Evolutionary conservation across 1,140 invertebrate species (phyloP), one percentile per base, ranked within the genome.

Genomic region (Araneus ventricosus): DNA sequence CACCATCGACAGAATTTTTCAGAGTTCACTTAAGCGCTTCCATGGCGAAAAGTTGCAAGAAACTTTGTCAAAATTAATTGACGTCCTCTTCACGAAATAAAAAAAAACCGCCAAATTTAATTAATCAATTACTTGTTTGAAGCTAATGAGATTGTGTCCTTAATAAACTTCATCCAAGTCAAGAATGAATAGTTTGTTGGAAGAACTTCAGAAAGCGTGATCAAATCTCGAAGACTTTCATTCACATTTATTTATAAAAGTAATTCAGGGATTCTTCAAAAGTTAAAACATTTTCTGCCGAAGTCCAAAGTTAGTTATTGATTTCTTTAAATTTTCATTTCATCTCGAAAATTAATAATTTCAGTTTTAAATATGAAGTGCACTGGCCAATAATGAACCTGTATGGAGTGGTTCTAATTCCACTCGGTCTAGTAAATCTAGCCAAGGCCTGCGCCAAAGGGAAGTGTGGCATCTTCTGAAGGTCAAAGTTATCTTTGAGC

Each of bases 121-220:
- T 91, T 91, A 91, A 84, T 91, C 80, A 91, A 91, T 84, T 84
- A 84, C 41, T 91, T n/a, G 30, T 70, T 37, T 82, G 57, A 39
- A 63, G 37, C 80, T 91, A 91, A 91, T 91, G 89, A 91, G 63
- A 91, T 84, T 91, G n/a, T 63, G 24, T 30, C 39, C 89, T 27
- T 75, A 88, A 88, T 88, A 45, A 88, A 88, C 87, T 67, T 87
- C 59, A 61, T 45, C 27, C 17, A 30, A 41, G 84, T 20, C 30
- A 59, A 45, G 84, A 86, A 61, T 41, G 80, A 27, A 30, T 24
- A 82, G 5, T 45, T 41, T 41, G 37, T 45, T 82, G 17, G 0
- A 82, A 82, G 20, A 45, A 4, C 39, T 82, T 22, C 14, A 27
- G 79, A 82, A 82, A 27, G 10, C 39, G 14, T 82, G n/a, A 52